Base-by-base conservation (phyloP, 1,140 invertebrate genomes). In the Mizuhopecten yessoensis region DNA sequence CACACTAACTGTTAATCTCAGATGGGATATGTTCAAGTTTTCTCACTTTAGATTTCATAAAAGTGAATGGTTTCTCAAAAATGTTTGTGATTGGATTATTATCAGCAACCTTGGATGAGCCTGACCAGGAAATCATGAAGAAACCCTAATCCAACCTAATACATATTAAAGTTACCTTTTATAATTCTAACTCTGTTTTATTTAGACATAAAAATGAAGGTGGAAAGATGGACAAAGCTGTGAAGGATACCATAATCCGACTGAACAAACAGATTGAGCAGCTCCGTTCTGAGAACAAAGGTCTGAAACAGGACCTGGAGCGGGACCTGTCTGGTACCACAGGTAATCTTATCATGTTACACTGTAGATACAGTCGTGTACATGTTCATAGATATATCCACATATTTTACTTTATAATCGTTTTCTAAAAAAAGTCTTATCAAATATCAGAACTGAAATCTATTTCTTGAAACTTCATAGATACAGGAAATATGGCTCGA, bases 231-330 rank as follows among this genome's bases (percentile, higher is more conserved):
- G 87, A 96, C 33, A 96, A 95, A 88, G 95, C 96, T 0, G 88
- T 96, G 91, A 96, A 96, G 93, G 95, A 96, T 88, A 96, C 96
- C 11, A 94, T 96, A 13, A 91, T 96, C 1, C 89, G 95, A 45
- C 92, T 96, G 86, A 96, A 95, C 92, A 95, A 95, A 89, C 92
- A 93, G 33, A 96, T 95, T 88, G 94, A 96, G 34, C 92, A 94
- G 36, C 93, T 96, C 17, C 93, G 94, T 90, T 88, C 89, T 88
- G 96, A 96, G 90, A 96, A 95, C 91, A 95, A 94, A 92, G 91
- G 94, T 34, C 90, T 96, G 39, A 96, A 96, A 87, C 95, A 95
- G 86, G 96, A 96, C 90, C 94, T 96, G 2, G 89, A 95, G 33
- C 94, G 94, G 88, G 92, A 93, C 15, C 88, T 96, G 34, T 95